Conservation (phyloP, 1,140 invertebrate genomes). For the Drosophila equinoxialis region DNA sequence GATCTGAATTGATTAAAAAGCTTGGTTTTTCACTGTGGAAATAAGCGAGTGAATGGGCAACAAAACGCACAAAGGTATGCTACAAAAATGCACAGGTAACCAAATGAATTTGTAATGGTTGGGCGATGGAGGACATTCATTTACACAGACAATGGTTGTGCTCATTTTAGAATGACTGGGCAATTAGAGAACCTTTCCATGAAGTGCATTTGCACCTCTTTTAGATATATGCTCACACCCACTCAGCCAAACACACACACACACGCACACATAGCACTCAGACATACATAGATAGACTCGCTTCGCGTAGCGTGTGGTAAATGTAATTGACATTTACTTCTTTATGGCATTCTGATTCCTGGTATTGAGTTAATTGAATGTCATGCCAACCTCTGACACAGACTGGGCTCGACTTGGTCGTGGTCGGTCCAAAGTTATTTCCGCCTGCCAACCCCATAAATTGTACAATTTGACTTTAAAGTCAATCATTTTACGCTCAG, state of each 20-base stretch:
- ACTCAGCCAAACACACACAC: not conserved
- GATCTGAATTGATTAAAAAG: too few species aligned
- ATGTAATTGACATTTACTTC: conserved; percentile 58
- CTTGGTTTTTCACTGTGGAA: too few species aligned
- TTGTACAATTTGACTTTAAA: conserved; percentile 73
- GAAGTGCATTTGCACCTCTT: conserved; percentile 7
- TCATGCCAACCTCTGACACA: conserved; percentile 39
- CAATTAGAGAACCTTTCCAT: conserved; percentile 5
- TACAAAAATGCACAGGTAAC: not conserved
- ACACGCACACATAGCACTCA: not conserved
- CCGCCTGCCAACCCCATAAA: conserved; percentile 38
- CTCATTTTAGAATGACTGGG: conserved; percentile 5
- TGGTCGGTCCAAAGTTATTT: conserved; percentile 45
- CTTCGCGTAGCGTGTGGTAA: conserved; percentile 2
- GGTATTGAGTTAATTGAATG: conserved; percentile 72
- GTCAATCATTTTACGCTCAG: conserved; percentile 62
- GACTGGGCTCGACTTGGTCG: conserved; percentile 12
- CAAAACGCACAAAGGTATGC: not conserved
- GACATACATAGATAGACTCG: not conserved
- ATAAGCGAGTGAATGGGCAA: not conserved
- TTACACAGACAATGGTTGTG: not conserved
- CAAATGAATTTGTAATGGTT: not conserved
- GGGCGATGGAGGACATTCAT: not conserved
- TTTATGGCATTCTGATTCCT: conserved; percentile 3
- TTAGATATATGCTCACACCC: not conserved